phyloP scores from a whole-genome alignment of 2,113 vertebrate genomes.

The Lota lota region DNA sequence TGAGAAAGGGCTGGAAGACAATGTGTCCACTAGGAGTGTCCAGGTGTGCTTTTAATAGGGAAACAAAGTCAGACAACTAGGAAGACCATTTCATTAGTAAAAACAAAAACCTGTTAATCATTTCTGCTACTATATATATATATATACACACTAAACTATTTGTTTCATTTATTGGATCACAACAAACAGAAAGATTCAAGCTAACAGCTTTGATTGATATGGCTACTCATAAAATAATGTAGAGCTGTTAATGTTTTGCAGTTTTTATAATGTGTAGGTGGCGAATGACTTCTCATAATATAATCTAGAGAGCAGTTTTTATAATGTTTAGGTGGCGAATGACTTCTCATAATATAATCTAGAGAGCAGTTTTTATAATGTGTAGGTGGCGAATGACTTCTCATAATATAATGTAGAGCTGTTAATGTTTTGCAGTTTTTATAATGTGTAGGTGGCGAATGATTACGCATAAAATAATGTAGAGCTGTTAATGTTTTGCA shows the following conservation, averaged over 20 bases:
- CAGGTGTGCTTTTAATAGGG: no score
- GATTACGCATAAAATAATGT: not conserved
- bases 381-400: conserved; percentile 44
- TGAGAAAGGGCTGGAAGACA: no score
- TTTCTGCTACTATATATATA: no score
- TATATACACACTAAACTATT: no score
- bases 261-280: conserved; percentile 62
- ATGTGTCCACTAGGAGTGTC: no score
- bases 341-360: not conserved
- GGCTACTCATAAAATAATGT: not conserved
- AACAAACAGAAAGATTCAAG: not conserved
- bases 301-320: conserved; percentile 43
- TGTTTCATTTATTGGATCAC: no score
- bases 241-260: conserved; percentile 58
- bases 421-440: no score
- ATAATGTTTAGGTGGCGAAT: conserved; percentile 53
- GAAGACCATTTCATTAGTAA: no score
- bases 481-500: conserved; percentile 58
- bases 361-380: conserved; percentile 61
- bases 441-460: conserved; percentile 53
- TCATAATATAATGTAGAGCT: conserved; percentile 5
- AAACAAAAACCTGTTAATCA: no score
- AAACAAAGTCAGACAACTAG: no score
- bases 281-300: conserved; percentile 13
- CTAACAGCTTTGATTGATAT: not conserved